Conservation (phyloP, 1,140 invertebrate genomes). For the Marisa cornuarietis region DNA sequence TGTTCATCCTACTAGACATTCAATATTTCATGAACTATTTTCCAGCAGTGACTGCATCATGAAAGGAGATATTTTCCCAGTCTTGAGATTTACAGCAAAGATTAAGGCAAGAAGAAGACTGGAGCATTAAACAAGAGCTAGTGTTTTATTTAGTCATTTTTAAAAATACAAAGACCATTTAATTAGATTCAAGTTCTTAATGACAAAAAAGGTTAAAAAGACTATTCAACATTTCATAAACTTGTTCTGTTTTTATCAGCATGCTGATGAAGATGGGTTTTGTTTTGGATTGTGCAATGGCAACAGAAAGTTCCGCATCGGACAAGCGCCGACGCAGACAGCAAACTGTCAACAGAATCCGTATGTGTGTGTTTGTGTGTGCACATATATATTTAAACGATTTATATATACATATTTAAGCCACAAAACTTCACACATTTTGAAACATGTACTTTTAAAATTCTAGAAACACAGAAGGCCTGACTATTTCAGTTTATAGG, state of each 20-base stretch:
- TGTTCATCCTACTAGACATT: not conserved
- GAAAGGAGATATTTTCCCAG: too few relatives aligned
- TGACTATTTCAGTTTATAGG: too few relatives aligned
- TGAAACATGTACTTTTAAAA: too few relatives aligned
- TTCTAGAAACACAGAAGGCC: too few relatives aligned
- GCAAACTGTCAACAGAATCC: slow-evolving; percentile 21
- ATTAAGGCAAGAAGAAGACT: not conserved
- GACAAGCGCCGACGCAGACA: slow-evolving; percentile 51
- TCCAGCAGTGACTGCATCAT: not conserved
- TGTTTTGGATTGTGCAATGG: slow-evolving; percentile 51
- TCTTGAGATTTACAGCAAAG: too few relatives aligned
- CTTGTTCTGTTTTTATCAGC: slow-evolving; percentile 36
- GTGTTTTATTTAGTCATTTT: not conserved
- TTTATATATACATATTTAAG: too few relatives aligned
- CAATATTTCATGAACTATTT: not conserved
- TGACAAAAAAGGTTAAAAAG: not conserved
- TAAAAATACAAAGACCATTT: not conserved
- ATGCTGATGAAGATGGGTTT: slow-evolving; percentile 45
- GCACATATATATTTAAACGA: too few relatives aligned
- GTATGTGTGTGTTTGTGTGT: not conserved
- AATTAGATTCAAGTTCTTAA: not conserved
- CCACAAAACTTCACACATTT: too few relatives aligned
- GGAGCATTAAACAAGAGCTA: not conserved
- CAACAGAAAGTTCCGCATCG: slow-evolving; percentile 48
- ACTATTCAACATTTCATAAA: not conserved